These are phyloP conservation scores for Hiodon alosoides DNA, from an alignment of 2,113 vertebrate species.

Conservation along the genomic window DNA sequence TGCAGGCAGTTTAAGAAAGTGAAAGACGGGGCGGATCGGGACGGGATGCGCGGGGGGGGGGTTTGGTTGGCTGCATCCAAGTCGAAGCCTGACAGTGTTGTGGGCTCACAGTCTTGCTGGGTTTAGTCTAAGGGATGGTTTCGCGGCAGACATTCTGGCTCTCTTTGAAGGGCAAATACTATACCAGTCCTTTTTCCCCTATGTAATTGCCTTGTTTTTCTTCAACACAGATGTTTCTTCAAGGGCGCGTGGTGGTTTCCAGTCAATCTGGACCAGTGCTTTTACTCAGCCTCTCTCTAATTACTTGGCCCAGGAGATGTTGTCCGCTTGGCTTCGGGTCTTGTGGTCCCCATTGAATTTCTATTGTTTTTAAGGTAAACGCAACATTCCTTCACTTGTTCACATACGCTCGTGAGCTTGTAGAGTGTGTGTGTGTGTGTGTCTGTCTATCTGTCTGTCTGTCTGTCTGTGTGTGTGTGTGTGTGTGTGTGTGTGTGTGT, in stretches of 20 bases:
- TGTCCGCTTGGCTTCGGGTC: slow-evolving; percentile 14
- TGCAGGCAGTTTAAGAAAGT: background rate
- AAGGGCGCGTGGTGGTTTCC: slow-evolving; percentile 38
- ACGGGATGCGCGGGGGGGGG: too few species aligned
- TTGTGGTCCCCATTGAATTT: background rate
- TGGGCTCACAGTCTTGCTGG: background rate
- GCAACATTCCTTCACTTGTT: too few species aligned
- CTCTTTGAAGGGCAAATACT: slow-evolving; percentile 23
- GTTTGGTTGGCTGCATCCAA: background rate
- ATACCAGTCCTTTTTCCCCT: background rate
- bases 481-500: background rate
- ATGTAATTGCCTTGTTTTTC: slow-evolving; percentile 31
- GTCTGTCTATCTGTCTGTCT: background rate
- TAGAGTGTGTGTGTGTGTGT: background rate
- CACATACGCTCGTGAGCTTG: background rate
- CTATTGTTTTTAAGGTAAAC: background rate
- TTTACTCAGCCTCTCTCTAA: slow-evolving; percentile 29
- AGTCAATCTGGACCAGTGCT: slow-evolving; percentile 25
- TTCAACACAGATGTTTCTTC: slow-evolving; percentile 28
- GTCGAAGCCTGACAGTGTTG: background rate
- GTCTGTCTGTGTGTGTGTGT: slow-evolving; percentile 1
- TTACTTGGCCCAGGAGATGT: slow-evolving; percentile 28
- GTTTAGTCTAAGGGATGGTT: slow-evolving; percentile 10
- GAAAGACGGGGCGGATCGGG: too few species aligned
- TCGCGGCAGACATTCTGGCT: slow-evolving; percentile 7